phyloP scores from a whole-genome alignment of 2,888 invertebrate genomes.

The Macaria notata region DNA sequence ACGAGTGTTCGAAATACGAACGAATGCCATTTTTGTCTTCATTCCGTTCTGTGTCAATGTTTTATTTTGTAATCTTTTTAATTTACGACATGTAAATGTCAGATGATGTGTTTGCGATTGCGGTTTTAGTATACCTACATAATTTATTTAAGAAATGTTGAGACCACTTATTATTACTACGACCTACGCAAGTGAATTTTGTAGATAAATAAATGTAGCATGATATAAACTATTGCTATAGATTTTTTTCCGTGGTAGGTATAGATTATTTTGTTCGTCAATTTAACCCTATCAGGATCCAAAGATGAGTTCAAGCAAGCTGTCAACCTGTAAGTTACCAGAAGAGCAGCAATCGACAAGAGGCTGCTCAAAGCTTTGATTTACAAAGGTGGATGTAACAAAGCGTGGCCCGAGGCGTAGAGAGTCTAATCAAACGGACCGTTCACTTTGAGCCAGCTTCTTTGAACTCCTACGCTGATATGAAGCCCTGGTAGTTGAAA shows the following conservation, averaged over 20 bases:
- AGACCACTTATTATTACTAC: too few relatives aligned
- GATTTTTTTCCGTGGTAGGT: too few relatives aligned
- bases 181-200: too few relatives aligned
- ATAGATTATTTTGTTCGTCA: too few relatives aligned
- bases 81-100: conserved; percentile 8
- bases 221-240: too few relatives aligned
- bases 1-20: conserved; percentile 4
- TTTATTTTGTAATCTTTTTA: conserved; percentile 14
- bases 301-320: conserved; percentile 15
- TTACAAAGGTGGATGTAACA: conserved; percentile 68
- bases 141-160: too few relatives aligned
- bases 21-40: conserved; percentile 37
- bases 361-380: conserved; percentile 57
- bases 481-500: conserved; percentile 59
- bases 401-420: conserved; percentile 70
- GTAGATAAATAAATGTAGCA: too few relatives aligned
- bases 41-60: conserved; percentile 31
- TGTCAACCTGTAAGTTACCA: conserved; percentile 42
- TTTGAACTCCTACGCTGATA: conserved; percentile 66
- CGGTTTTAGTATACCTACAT: too few relatives aligned
- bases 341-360: conserved; percentile 64
- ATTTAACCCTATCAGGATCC: too few relatives aligned
- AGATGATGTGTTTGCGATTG: too few relatives aligned
- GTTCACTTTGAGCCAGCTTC: conserved; percentile 74
- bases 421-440: conserved; percentile 78